Base-by-base conservation (phyloP, 2,888 invertebrate species). In the Xylophagus ater region DNA sequence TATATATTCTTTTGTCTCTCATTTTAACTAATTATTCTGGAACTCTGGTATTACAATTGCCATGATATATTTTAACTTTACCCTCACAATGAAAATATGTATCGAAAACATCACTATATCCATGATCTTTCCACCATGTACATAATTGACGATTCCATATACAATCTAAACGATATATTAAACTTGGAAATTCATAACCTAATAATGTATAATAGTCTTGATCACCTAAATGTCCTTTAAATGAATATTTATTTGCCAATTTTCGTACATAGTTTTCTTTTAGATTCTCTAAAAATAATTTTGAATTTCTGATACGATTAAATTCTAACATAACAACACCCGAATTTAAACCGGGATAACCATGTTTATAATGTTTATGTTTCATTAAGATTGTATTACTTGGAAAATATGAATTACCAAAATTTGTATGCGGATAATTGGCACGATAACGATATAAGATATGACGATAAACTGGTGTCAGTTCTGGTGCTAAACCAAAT, bases 111-210 rank as follows among this genome's bases (percentile, higher is more conserved):
- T 77, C 74, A 21, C 70, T 68, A 50, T 83, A 83, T 1, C 82
- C 83, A 49, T 81, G 76, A 47, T 78, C 74, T 51, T 72, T 69
- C 85, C 85, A 87, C 84, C 84, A 86, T 1, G 73, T 73, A 56
- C 86, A 87, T 40, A 87, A 60, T 57, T 87, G 86, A 34, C 83
- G 67, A 59, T 87, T 87, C 77, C 85, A 86, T 4, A 73, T 72
- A 55, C 87, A 87, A 43, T 82, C 77, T 29, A 87, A 60, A 10
- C 74, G 71, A 57, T 80, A 75, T 52, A 87, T 78, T 31, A 85
- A 59, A 46, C 78, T 70, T 6, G 79, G 78, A 51, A 77, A 68
- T 52, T 85, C 82, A 48, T 73, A 71, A 8, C 76, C 78, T 12
- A 84, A 53, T 21, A 85, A 60, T 1, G 82, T 81, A 56, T 79